Base-by-base conservation (phyloP, 2,797 vertebrate genomes). In the Sebastes vulpes region DNA sequence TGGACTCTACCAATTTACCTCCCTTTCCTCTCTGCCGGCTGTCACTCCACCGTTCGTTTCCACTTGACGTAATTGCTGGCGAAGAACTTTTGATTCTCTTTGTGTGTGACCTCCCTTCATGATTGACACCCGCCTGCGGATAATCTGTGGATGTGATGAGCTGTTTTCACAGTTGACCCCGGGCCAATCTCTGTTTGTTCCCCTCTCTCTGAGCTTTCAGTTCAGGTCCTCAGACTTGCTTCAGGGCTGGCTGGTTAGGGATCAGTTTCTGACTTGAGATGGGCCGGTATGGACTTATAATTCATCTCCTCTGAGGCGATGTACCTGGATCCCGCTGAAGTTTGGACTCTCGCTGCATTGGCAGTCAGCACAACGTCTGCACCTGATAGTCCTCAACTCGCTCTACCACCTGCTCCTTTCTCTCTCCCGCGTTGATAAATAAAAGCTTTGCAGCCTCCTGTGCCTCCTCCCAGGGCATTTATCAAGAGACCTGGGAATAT, bases 401-500 rank as follows among this genome's bases (percentile, higher is more conserved):
- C 83, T 75, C 65, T 83, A 65, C 73, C 77, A 66, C 73, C 77
- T 83, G 72, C 78, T 87, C 42, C 35, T 66, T 79, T 58, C 83
- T 81, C 85, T 86, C 83, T 31, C 66, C 89, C 66, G 78, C 83
- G 67, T 91, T 94, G 91, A 95, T 93, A 93, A 95, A 94, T 93
- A 92, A 92, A 90, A 92, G 83, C 91, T 84, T 79, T 73, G 84
- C 83, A 84, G 90, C 82, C 87, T 85, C 78, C 84, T 68, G 82
- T 53, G 20, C 81, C 83, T 84, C 90, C 81, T 88, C 53, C 71
- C 71, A 1, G 38, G 83, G 89, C 88, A 94, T 96, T 94, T 86
- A 94, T 95, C 92, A 95, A 80, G 82, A 88, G 65, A 88, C 83
- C 75, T 21, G 82, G 81, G 91, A 87, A 92, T 91, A 95, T 94